These are phyloP conservation scores for Andrena cerasifolii DNA, from an alignment of 1,140 invertebrate genomes.

Conservation along the genomic window DNA sequence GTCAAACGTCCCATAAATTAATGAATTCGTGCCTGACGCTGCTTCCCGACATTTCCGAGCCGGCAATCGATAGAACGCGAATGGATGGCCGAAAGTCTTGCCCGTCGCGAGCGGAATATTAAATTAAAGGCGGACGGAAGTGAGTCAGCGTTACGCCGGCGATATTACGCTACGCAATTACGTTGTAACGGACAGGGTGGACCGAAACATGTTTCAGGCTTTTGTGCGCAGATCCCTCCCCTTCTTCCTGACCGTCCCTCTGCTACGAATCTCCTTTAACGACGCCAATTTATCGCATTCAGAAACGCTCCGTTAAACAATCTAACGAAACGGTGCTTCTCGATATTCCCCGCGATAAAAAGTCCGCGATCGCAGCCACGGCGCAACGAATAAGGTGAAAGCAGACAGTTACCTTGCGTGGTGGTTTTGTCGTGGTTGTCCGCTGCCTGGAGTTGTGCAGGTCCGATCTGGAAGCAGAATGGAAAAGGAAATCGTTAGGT, in stretches of 20 bases:
- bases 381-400: constrained; percentile 30
- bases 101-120: constrained; percentile 28
- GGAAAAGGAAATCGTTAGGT: not conserved
- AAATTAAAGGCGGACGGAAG: constrained; percentile 21
- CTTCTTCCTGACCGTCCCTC: not conserved
- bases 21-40: constrained; percentile 2
- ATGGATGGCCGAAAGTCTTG: constrained; percentile 31
- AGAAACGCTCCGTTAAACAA: not conserved
- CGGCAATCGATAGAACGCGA: not conserved
- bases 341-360: not conserved
- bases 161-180: constrained; percentile 36
- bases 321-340: not conserved
- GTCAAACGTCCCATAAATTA: not conserved
- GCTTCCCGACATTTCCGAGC: constrained; percentile 10
- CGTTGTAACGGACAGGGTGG: constrained; percentile 8
- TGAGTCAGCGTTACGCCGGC: constrained; percentile 27
- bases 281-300: constrained; percentile 2
- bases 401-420: constrained; percentile 41
- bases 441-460: not conserved
- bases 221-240: not conserved
- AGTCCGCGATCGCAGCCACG: not conserved
- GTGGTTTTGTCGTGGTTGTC: constrained; percentile 9
- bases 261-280: constrained; percentile 22
- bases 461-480: constrained; percentile 16
- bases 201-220: constrained; percentile 6